These are phyloP conservation scores for Drosophila demipolita DNA, from an alignment of 2,888 invertebrate species.

Conservation along the genomic window DNA sequence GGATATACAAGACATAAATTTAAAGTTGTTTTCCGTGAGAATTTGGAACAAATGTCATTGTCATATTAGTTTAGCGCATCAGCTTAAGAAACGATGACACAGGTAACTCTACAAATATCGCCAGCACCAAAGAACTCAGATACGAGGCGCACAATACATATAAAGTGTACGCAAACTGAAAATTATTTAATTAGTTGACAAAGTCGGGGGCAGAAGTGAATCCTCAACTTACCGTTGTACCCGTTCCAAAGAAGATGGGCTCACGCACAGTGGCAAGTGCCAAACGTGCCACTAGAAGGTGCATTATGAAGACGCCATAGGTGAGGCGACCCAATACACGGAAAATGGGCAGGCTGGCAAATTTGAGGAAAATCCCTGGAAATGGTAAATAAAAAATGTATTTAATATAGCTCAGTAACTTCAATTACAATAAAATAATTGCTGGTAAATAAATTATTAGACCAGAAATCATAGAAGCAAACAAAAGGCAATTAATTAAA, in stretches of 20 bases:
- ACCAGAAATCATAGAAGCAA: neutral
- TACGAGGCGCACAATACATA: constrained; percentile 76
- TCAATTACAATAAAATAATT: neutral
- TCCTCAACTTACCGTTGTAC: constrained; percentile 73
- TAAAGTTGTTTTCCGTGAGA: neutral
- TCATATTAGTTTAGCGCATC: constrained; percentile 56
- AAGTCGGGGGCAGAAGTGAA: neutral
- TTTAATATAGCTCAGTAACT: neutral
- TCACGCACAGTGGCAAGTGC: constrained; percentile 74
- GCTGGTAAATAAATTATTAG: neutral
- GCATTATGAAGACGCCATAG: constrained; percentile 81
- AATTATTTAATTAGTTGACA: neutral
- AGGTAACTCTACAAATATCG: constrained; percentile 78
- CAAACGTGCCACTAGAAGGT: constrained; percentile 72
- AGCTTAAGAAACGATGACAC: constrained; percentile 79
- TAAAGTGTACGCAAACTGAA: constrained; percentile 77
- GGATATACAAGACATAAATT: neutral
- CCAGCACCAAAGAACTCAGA: constrained; percentile 73
- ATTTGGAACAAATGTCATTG: constrained; percentile 14
- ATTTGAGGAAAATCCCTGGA: constrained; percentile 78
- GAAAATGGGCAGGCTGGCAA: constrained; percentile 80
- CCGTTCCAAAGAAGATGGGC: constrained; percentile 80
- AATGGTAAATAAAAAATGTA: neutral
- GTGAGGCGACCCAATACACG: constrained; percentile 82
- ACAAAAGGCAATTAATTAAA: neutral